Base-by-base conservation (phyloP, 2,888 invertebrate genomes). In the Pachliopta kotzebuea region DNA sequence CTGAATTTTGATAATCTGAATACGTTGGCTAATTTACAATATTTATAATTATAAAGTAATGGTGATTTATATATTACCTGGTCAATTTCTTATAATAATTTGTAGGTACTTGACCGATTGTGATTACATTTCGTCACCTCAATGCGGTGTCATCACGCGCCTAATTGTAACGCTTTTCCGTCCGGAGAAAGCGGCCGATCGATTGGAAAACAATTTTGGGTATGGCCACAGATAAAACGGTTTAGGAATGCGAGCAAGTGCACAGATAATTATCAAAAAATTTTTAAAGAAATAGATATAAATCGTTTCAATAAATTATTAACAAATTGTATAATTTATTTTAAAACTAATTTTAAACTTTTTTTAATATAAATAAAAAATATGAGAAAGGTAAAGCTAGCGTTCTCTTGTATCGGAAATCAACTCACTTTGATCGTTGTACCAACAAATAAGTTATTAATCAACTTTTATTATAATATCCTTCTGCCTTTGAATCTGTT, bases 81-180 rank as follows among this genome's bases (percentile, higher is more conserved):
- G 18, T 45, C n/a, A n/a, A 45, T 45, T 45, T 45, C 45, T 45
- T 14, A 45, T n/a, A n/a, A 45, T n/a, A 14, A n/a, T 45, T 7
- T 45, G 6, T 45, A n/a, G n/a, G 6, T n/a, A 45, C 18, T 45
- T 45, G 45, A n/a, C n/a, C 45, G 6, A 8, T n/a, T n/a, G n/a
- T 4, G 18, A 7, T 50, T 52, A 11, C 55, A 56, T 63, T 68
- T 66, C 71, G 67, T 65, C 68, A 67, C 57, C 50, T 55, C 29
- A 56, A 52, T 57, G 54, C 64, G 45, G 66, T 72, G 73, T 72
- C 63, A 69, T 71, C 42, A 53, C 61, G 49, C 76, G 75, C 78
- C 78, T 79, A 83, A 84, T 85, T 84, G 78, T 77, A 78, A 79
- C 81, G 80, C 81, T 82, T 86, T 84, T 85, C 84, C 84, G 85